Evolutionary conservation across 2,888 invertebrate species (phyloP).

Genomic region (Ferrisia virgata): DNA sequence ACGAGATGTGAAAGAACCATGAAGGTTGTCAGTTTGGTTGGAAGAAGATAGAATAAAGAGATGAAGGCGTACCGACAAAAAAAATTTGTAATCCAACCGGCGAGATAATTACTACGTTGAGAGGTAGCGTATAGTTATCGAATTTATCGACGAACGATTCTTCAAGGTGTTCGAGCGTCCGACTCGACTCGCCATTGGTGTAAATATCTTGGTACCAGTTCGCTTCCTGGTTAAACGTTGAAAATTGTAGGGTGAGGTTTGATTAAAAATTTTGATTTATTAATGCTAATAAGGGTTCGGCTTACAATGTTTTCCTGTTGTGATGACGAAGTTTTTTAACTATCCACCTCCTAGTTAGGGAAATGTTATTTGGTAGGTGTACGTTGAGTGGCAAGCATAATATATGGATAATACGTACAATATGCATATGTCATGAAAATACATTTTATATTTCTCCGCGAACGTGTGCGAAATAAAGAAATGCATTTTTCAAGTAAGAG

Average conservation of each 20-base stretch:
- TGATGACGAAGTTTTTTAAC: background rate
- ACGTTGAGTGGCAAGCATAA: no score
- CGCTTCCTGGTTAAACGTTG: background rate
- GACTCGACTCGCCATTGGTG: background rate
- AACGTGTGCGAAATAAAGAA: background rate
- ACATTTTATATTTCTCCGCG: background rate
- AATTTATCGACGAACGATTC: background rate
- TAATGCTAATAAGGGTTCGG: background rate
- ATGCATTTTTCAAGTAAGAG: no score
- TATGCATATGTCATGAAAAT: no score
- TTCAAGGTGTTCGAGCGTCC: background rate
- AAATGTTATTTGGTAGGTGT: background rate
- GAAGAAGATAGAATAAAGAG: background rate
- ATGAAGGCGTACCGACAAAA: background rate
- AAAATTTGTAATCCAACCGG: background rate
- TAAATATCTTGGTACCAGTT: background rate
- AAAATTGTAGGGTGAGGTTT: background rate
- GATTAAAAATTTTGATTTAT: background rate
- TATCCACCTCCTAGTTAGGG: background rate
- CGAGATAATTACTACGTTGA: background rate
- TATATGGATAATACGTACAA: no score
- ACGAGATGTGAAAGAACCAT: background rate
- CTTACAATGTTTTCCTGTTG: background rate
- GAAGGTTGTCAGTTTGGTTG: background rate
- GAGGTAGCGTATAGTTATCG: background rate